Base-by-base conservation (phyloP, 1,140 invertebrate genomes). In the Drosophila repleta region DNA sequence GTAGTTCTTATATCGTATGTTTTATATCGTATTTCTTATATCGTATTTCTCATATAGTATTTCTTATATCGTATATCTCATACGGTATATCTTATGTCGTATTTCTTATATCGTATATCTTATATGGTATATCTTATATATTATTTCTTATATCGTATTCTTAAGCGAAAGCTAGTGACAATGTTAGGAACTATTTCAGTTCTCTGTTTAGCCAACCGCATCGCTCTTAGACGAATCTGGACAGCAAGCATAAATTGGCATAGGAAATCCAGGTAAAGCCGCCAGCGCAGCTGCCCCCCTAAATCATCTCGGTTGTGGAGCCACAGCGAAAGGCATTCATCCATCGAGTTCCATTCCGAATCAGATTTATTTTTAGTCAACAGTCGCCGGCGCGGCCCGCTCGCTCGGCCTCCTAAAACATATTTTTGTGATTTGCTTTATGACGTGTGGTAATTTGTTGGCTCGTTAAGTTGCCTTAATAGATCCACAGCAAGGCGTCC, bases 401-500 rank as follows among this genome's bases (percentile, higher is more conserved):
- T 5, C 45, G 21, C 4, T 13, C 5, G 3, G 21, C 64, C 55
- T 49, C 26, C 37, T 21, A 46, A 46, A 46, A 68, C 56, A 62
- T 74, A 69, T 76, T 78, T 87, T 75, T 72, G 80, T 85, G 80
- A 85, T 82, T 82, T 76, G 67, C 52, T 87, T 85, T 85, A 82
- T 87, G 82, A 87, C 61, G 82, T 79, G 82, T 78, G 78, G 74
- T 87, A 87, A 87, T 87, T 87, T 89, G 85, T 90, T 81, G 85
- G 85, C 81, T 89, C 85, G 75, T 89, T 89, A 90, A 89, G 72
- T 89, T 78, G 74, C 70, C 66, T 84, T 70, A 89, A 84, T 79
- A 80, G 84, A 61, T 45, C 56, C 37, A 32, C 32, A 13, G 32
- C 32, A 35, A 35, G 32, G 10, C 32, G 10, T 13, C 11, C 3